Conservation (phyloP, 1,140 invertebrate species). For the Plectrocnemia conspersa region DNA sequence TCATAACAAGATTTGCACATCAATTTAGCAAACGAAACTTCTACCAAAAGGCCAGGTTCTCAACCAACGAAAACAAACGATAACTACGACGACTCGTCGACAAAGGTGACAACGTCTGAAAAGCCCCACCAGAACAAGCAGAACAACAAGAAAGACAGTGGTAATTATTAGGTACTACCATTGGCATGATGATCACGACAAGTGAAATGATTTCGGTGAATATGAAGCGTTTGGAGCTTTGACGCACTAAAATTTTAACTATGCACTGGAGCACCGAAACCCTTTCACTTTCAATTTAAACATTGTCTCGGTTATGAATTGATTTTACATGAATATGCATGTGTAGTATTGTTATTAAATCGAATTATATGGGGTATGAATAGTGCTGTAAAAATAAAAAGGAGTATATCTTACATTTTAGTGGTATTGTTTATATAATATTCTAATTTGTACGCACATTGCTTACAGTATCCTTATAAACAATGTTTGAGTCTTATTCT, state of each 20-base stretch:
- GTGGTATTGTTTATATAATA: neutral
- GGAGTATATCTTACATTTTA: too few species aligned
- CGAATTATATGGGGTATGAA: too few species aligned
- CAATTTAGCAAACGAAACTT: conserved; percentile 24
- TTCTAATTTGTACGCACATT: neutral
- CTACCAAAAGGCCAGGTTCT: conserved; percentile 6
- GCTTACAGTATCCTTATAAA: too few species aligned
- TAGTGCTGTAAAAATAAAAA: neutral
- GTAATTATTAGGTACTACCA: conserved; percentile 50
- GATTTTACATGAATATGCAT: too few species aligned
- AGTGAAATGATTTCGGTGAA: conserved; percentile 3
- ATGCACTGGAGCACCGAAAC: too few species aligned
- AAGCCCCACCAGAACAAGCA: conserved; percentile 30
- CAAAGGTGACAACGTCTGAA: conserved; percentile 38
- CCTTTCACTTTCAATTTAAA: too few species aligned
- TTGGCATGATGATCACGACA: conserved; percentile 18
- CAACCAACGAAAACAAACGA: conserved; percentile 37
- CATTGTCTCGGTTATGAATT: too few species aligned
- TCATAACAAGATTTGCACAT: conserved; percentile 1
- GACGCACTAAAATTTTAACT: too few species aligned
- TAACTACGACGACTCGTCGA: conserved; percentile 41
- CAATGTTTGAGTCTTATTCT: too few species aligned
- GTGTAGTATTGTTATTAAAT: too few species aligned
- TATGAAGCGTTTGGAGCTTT: too few species aligned
- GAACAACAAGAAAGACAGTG: conserved; percentile 51